Evolutionary conservation across 2,888 invertebrate genomes (phyloP).

Genomic region (Harpagoxenus sublaevis): DNA sequence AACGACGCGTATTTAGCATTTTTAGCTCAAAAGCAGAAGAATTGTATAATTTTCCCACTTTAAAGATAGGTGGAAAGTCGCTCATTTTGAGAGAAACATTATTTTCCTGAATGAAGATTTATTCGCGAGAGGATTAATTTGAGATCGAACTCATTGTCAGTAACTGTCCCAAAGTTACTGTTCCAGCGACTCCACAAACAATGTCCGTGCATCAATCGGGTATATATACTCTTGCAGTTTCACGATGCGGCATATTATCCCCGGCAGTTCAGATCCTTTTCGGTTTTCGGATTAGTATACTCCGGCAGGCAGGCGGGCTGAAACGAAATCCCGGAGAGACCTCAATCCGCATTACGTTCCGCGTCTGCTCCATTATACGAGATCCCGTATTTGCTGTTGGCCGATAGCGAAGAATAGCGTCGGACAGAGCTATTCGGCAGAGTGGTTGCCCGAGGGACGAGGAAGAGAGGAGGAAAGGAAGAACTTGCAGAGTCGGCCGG

Average conservation of each 20-base stretch:
- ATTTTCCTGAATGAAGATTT: conserved; percentile 12
- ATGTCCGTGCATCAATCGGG: conserved; percentile 33
- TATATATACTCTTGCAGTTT: neutral
- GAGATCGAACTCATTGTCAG: conserved; percentile 11
- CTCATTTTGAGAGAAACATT: neutral
- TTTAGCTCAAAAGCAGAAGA: neutral
- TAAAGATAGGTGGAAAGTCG: neutral
- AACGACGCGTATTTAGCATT: neutral
- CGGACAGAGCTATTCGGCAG: neutral
- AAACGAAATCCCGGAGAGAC: conserved; percentile 41
- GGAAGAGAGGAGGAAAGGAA: no score
- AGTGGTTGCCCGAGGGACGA: neutral
- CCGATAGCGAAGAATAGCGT: conserved; percentile 44
- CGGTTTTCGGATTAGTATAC: conserved; percentile 44
- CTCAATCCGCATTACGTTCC: conserved; percentile 51
- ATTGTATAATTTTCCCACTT: neutral
- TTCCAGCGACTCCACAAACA: conserved; percentile 27
- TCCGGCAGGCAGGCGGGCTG: neutral
- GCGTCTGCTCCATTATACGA: conserved; percentile 30
- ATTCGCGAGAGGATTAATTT: conserved; percentile 27
- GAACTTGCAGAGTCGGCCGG: conserved; percentile 40
- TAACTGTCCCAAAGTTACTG: conserved; percentile 10
- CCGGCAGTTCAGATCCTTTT: conserved; percentile 20
- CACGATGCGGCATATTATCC: conserved; percentile 28
- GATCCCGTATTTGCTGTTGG: conserved; percentile 32